A percentile compares a stretch with the other conserved stretches of the same genome.
Evolutionary conservation across 2,797 vertebrate species (phyloP).

Genomic region (Toxotes lorentzi): DNA sequence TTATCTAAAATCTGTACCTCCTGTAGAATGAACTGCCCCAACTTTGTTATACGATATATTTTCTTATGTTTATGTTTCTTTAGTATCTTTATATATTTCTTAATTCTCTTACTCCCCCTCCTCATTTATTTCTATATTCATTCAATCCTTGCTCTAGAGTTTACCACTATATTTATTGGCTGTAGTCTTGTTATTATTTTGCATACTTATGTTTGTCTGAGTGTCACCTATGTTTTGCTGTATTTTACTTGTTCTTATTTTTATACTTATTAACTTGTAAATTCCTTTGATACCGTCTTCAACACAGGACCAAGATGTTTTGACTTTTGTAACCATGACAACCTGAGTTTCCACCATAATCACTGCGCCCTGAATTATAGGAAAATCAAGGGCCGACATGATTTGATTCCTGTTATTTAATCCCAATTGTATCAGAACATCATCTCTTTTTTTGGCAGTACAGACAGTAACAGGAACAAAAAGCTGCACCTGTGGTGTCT

Average conservation of each 20-base stretch:
- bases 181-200: neutral
- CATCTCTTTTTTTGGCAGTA: neutral
- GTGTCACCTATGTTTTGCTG: too few species aligned
- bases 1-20: neutral
- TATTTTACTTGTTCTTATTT: neutral
- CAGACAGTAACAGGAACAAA: neutral
- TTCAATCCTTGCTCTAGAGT: neutral
- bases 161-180: neutral
- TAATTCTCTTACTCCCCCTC: neutral
- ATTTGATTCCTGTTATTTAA: conserved; percentile 7
- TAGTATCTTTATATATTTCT: neutral
- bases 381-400: neutral
- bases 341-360: conserved; percentile 4
- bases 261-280: neutral
- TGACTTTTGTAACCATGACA: conserved; percentile 16
- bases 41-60: neutral
- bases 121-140: neutral
- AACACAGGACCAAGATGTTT: neutral
- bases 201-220: neutral
- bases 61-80: neutral
- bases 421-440: neutral
- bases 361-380: neutral
- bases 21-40: neutral
- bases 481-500: neutral
- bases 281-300: neutral